Conservation (phyloP, 2,113 vertebrate genomes). For the Lophura nycthemera region DNA sequence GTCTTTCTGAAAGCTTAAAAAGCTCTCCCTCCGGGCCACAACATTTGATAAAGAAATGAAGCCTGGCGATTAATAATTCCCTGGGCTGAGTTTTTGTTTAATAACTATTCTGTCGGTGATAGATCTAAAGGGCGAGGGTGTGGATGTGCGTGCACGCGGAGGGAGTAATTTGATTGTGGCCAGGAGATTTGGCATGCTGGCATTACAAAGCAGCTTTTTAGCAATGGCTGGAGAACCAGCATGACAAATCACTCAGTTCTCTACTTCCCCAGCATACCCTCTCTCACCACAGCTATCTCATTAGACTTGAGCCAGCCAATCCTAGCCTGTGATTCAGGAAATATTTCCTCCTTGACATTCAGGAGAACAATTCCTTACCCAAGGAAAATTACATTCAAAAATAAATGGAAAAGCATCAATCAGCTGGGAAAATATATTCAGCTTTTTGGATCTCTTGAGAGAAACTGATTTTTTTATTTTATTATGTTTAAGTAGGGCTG, state of each 20-base stretch:
- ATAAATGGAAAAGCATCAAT: conserved; percentile 85
- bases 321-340: conserved; percentile 73
- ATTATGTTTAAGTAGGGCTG: conserved; percentile 75
- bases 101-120: conserved; percentile 84
- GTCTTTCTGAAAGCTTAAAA: conserved; percentile 72
- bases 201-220: conserved; percentile 76
- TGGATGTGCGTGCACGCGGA: conserved; percentile 29
- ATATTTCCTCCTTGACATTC: conserved; percentile 82
- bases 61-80: conserved; percentile 83
- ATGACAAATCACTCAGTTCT: conserved; percentile 72
- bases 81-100: conserved; percentile 81
- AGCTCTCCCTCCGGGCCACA: conserved; percentile 77
- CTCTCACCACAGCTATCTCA: conserved; percentile 70
- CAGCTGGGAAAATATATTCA: conserved; percentile 78
- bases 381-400: conserved; percentile 80
- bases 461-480: conserved; percentile 66
- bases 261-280: conserved; percentile 22
- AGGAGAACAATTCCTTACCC: conserved; percentile 78
- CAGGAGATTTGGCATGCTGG: conserved; percentile 67
- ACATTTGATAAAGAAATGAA: conserved; percentile 85
- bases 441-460: conserved; percentile 68
- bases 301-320: conserved; percentile 76
- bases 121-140: conserved; percentile 75
- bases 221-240: conserved; percentile 57
- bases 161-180: conserved; percentile 71